These are phyloP conservation scores for Harpagifer antarcticus DNA, from an alignment of 2,797 vertebrate species.

Conservation along the genomic window DNA sequence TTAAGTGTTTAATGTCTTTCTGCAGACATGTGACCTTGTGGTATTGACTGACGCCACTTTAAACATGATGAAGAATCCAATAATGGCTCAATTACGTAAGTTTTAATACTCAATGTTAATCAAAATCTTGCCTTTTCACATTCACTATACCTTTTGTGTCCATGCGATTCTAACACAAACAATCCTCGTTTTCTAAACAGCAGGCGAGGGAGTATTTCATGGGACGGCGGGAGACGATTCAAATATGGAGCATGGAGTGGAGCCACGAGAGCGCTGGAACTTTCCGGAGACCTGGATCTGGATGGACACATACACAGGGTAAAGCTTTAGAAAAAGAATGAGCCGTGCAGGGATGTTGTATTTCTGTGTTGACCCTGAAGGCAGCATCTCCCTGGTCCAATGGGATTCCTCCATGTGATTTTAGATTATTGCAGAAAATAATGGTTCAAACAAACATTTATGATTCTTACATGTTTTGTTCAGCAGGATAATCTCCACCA, in stretches of 20 bases:
- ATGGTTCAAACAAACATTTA: too few relatives aligned
- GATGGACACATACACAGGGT: constrained; percentile 86
- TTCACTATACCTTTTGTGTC: background rate
- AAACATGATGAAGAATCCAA: constrained; percentile 37
- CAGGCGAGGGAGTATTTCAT: background rate
- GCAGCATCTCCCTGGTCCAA: too few relatives aligned
- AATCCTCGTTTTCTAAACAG: constrained; percentile 36
- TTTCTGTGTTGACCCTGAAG: background rate
- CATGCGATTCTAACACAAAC: background rate
- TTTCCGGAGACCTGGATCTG: constrained; percentile 96
- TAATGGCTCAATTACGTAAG: constrained; percentile 43
- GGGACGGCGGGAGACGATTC: fast-evolving
- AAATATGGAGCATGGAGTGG: background rate
- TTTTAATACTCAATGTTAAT: constrained; percentile 9
- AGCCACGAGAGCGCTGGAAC: constrained; percentile 76
- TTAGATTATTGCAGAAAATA: too few relatives aligned
- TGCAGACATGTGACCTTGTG: constrained; percentile 87
- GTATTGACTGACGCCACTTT: constrained; percentile 89
- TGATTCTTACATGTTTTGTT: too few relatives aligned
- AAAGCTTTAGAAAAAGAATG: background rate
- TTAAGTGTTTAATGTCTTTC: constrained; percentile 23
- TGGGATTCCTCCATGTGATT: too few relatives aligned
- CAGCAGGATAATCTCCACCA: too few relatives aligned
- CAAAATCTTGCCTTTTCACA: fast-evolving
- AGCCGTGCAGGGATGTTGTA: too few relatives aligned